phyloP scores from a whole-genome alignment of 2,797 vertebrate genomes.

The Tachyglossus aculeatus region DNA sequence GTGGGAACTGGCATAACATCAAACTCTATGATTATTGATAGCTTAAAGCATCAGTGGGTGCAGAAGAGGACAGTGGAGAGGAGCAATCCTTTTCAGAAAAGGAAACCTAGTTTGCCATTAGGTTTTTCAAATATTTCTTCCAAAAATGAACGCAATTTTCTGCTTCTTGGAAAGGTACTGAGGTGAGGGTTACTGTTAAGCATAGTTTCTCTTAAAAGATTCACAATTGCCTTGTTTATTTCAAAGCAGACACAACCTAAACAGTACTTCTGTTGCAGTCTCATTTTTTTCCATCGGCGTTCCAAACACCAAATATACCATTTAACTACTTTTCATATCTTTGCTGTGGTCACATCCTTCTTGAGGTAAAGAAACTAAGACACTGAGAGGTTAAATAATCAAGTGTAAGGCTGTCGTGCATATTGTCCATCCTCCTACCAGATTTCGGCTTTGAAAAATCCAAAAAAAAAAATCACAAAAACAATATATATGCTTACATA shows the following conservation, averaged over 20 bases:
- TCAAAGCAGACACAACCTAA: neutral
- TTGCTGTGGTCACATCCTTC: too few relatives aligned
- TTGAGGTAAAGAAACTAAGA: too few relatives aligned
- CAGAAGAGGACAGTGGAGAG: constrained; percentile 51
- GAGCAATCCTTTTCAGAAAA: constrained; percentile 28
- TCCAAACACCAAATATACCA: too few relatives aligned
- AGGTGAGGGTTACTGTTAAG: neutral
- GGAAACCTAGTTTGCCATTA: neutral
- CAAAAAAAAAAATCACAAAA: too few relatives aligned
- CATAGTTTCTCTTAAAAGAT: neutral
- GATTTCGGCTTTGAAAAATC: too few relatives aligned
- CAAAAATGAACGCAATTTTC: neutral
- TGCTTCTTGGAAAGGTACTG: neutral
- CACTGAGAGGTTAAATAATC: too few relatives aligned
- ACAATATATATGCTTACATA: too few relatives aligned
- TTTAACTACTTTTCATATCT: too few relatives aligned
- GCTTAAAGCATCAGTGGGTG: constrained; percentile 61
- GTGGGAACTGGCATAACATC: constrained; percentile 65
- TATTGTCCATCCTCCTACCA: too few relatives aligned
- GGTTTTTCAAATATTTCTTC: neutral
- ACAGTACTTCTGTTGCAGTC: neutral
- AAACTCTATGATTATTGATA: constrained; percentile 64
- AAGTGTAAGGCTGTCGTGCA: too few relatives aligned
- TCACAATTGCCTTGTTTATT: neutral
- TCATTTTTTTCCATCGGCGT: neutral